Percentiles rank a stretch among this genome's conserved stretches.
Evolutionary conservation across 2,113 vertebrate genomes (phyloP).

Genomic region (Romanogobio albipinnatus): DNA sequence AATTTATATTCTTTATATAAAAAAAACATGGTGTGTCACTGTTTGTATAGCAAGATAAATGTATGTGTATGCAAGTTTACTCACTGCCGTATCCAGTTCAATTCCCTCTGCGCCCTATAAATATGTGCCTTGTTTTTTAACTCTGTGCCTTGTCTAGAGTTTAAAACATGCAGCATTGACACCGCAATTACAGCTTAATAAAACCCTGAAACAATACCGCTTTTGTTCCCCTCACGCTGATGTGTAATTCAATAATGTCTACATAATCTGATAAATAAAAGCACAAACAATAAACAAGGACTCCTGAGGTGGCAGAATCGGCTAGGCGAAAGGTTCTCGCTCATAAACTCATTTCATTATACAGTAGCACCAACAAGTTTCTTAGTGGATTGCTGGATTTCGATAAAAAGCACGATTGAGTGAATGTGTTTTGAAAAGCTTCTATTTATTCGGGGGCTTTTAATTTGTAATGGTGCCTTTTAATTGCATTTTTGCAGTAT

Average conservation of each 20-base stretch:
- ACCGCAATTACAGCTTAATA: constrained; percentile 48
- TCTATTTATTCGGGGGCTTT: neutral
- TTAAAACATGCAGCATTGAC: constrained; percentile 44
- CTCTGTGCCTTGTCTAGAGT: constrained; percentile 42
- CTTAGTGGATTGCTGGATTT: neutral
- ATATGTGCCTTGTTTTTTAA: constrained; percentile 2
- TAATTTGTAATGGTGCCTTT: neutral
- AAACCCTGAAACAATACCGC: constrained; percentile 46
- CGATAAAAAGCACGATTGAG: neutral
- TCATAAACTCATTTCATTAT: constrained; percentile 50
- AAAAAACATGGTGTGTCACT: neutral
- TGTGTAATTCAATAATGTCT: constrained; percentile 56
- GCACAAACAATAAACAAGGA: constrained; percentile 46
- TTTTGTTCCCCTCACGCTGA: constrained; percentile 38
- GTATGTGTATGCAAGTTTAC: constrained; percentile 20
- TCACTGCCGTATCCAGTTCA: neutral
- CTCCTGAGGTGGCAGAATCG: constrained; percentile 32
- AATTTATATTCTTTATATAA: neutral
- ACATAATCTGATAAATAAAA: constrained; percentile 50
- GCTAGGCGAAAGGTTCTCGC: constrained; percentile 31
- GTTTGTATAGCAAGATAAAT: constrained; percentile 1
- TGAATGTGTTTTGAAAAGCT: neutral
- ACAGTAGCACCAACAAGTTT: constrained; percentile 18
- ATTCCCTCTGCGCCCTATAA: neutral
- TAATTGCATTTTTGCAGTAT: neutral